Evolutionary conservation across 2,797 vertebrate genomes (phyloP), one percentile per base, ranked within the genome.

Genomic region (Hemitrygon akajei): DNA sequence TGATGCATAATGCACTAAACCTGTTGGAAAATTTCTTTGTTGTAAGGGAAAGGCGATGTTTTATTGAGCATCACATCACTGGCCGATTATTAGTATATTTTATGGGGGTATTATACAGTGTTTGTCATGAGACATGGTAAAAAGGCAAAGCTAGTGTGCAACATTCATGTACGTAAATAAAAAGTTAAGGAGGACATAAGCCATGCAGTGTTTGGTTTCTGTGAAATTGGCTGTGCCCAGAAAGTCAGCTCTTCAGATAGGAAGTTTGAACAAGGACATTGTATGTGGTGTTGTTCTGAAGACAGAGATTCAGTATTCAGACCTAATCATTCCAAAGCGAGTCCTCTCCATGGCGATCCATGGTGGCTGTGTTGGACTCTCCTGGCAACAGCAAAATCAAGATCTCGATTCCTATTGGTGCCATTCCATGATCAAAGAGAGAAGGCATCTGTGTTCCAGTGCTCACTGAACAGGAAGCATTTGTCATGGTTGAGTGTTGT

Each of bases 181-280:
- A 58, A 56, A 58, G 81, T 60, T 60, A 86, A 86, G 56, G 96
- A 96, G 56, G 96, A 96, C 95, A 95, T 95, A 95, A 95, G 95
- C 95, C 95, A 94, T 95, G 94, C 9, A 94, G 91, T 94, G 95
- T 95, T 95, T 96, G 94, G 95, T 95, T 96, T 95, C 95, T 94
- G 93, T 91, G 93, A 96, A 95, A 94, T 93, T 82, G 93, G 94
- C 94, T 95, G 94, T 37, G 94, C 95, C 95, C 94, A 94, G 97
- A 97, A 96, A 97, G 96, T 95, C 96, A 96, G 95, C 95, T 95
- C 95, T 96, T 97, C 95, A 96, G 96, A 97, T 96, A 95, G 95
- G 95, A 96, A 94, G 94, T 95, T 96, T 96, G 96, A 96, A 97
- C 97, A 96, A 96, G 96, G 95, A 95, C 94, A 95, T 94, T 94